Conservation (phyloP, 2,888 invertebrate genomes). For the Sisyra terminalis region DNA sequence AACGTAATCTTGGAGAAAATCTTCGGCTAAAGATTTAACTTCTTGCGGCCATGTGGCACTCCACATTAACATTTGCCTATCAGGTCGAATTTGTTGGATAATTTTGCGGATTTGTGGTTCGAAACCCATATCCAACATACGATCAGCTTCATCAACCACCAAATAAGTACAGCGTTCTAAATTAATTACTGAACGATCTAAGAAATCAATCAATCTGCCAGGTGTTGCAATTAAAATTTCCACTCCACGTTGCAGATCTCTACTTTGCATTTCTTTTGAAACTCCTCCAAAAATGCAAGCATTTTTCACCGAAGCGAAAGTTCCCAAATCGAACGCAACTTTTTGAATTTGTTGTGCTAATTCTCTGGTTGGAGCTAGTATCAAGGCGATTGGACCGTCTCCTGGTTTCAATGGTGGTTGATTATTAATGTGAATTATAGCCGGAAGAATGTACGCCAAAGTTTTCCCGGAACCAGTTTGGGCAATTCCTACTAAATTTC, state of each 20-base stretch:
- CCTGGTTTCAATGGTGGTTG: slow-evolving; percentile 71
- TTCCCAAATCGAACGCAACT: slow-evolving; percentile 86
- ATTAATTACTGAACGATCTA: slow-evolving; percentile 69
- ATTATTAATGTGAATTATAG: slow-evolving; percentile 87
- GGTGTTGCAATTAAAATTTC: slow-evolving; percentile 95
- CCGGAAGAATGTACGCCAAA: slow-evolving; percentile 78
- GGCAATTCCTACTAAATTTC: slow-evolving; percentile 90
- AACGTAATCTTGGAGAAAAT: slow-evolving; percentile 88
- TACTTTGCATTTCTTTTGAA: slow-evolving; percentile 83
- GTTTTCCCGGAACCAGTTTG: slow-evolving; percentile 90
- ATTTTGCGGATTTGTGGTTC: slow-evolving; percentile 96
- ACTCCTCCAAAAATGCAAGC: slow-evolving; percentile 96
- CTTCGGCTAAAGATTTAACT: slow-evolving; percentile 85
- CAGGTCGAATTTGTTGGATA: slow-evolving; percentile 84
- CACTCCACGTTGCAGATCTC: slow-evolving; percentile 69
- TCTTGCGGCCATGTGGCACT: slow-evolving; percentile 99
- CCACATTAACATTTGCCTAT: slow-evolving; percentile 96
- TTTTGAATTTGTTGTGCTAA: slow-evolving; percentile 73
- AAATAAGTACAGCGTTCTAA: slow-evolving; percentile 76
- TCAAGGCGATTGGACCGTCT: slow-evolving; percentile 85
- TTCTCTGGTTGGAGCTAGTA: slow-evolving; percentile 79
- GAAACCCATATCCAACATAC: slow-evolving; percentile 99
- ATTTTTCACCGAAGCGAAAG: slow-evolving; percentile 70
- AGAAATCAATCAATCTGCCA: slow-evolving; percentile 85
- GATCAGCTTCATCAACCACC: slow-evolving; percentile 65